These are phyloP conservation scores for Drosophila imparisetae DNA, from an alignment of 2,888 invertebrate genomes.

Conservation along the genomic window DNA sequence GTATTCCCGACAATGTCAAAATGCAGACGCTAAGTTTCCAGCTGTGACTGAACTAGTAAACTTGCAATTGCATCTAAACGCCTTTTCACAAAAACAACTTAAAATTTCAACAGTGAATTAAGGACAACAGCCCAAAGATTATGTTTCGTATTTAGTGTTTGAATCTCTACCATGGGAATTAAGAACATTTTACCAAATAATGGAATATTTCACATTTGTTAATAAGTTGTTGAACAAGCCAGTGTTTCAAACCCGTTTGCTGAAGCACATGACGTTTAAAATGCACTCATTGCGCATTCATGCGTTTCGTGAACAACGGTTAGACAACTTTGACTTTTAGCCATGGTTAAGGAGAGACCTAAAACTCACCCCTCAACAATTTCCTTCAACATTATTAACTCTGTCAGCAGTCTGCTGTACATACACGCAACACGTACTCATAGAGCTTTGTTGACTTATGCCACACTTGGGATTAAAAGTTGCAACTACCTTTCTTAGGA, in stretches of 20 bases:
- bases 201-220: not conserved
- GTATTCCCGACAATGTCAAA: not conserved
- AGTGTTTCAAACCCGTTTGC: not conserved
- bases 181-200: not conserved
- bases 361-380: not conserved
- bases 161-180: not conserved
- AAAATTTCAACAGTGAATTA: not conserved
- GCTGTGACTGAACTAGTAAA: not conserved
- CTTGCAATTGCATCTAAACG: not conserved
- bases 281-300: conserved; percentile 13
- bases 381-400: not conserved
- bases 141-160: not conserved
- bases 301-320: not conserved
- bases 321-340: conserved; percentile 4
- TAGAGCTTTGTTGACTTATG: not conserved
- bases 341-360: not conserved
- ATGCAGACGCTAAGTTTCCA: not conserved
- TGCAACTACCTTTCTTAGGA: too few species aligned
- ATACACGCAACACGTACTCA: not conserved
- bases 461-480: not conserved
- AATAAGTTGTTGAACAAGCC: not conserved
- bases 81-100: not conserved
- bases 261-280: not conserved
- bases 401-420: not conserved
- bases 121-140: not conserved